Base-by-base conservation (phyloP, 2,113 vertebrate genomes). In the Psophia crepitans region DNA sequence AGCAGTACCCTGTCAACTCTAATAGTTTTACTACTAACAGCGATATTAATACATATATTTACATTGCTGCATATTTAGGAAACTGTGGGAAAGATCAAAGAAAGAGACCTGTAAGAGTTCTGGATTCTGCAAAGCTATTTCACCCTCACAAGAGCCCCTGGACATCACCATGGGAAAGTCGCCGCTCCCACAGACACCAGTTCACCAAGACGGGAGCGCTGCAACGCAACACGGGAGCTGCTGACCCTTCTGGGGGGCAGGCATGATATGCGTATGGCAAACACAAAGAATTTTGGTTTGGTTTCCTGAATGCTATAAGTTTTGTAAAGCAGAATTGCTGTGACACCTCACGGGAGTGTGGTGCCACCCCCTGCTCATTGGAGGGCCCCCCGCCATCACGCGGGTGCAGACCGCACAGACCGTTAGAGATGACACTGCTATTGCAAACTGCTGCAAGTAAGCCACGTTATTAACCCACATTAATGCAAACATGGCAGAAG, bases 181-280 rank as follows among this genome's bases (percentile, higher is more conserved):
- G 13, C 39, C 0, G 2, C 37, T 84, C 64, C 24, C 69, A 77
- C 46, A 61, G 74, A 28, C 41, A 33, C 16, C 12, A 14, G 19
- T 76, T 39, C 78, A 35, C 21, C 30, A 35, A 28, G n/a, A 20
- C 0, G 2, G 41, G 35, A 54, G 21, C 14, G 35, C 23, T 53
- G 46, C 61, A 48, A 11, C 0, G 0, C 8, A 9, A 4, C 10
- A 4, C 0, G 0, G 39, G 68, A 77, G 60, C 65, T 60, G 48
- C 68, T 39, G 44, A 56, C 12, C 46, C 12, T 28, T 51, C 78
- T n/a, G 35, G 22, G 54, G n/a, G 17, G 7, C 24, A 63, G 75
- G n/a, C 15, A 14, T 3, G 18, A 35, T 6, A 35, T 1, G 14
- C 0, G 0, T 12, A 19, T 9, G 39, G 26, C 16, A 84, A 84